Conservation (phyloP, 2,888 invertebrate species). For the Hofmannophila pseudospretella region DNA sequence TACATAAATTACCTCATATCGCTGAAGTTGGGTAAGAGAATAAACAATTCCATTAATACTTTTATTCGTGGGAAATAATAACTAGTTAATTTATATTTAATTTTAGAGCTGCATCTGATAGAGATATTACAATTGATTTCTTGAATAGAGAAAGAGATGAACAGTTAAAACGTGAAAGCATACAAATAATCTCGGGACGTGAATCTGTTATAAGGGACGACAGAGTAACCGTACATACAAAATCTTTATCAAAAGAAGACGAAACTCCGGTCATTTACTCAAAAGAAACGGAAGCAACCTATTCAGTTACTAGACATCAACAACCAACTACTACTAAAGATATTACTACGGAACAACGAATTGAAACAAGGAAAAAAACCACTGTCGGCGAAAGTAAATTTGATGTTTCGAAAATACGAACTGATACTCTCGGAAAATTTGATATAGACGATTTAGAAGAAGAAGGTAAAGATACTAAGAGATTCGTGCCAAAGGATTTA, state of each 20-base stretch:
- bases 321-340: constrained; percentile 32
- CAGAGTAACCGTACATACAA: constrained; percentile 12
- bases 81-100: too few species aligned
- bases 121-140: constrained; percentile 47
- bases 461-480: constrained; percentile 35
- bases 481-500: constrained; percentile 40
- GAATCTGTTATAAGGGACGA: constrained; percentile 12
- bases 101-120: constrained; percentile 43
- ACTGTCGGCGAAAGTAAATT: constrained; percentile 41
- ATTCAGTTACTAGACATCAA: constrained; percentile 28
- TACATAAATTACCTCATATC: constrained; percentile 68
- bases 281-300: constrained; percentile 38
- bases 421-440: constrained; percentile 61
- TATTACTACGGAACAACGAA: constrained; percentile 23
- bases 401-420: constrained; percentile 61
- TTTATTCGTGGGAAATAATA: too few species aligned
- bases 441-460: constrained; percentile 39
- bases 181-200: constrained; percentile 12
- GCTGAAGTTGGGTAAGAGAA: constrained; percentile 60
- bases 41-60: too few species aligned
- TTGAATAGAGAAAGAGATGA: constrained; percentile 56
- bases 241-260: too few species aligned
- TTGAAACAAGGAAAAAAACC: constrained; percentile 24
- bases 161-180: constrained; percentile 51
- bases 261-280: constrained; percentile 27